Conservation (phyloP, 2,797 vertebrate genomes). For the Ceryle rudis region DNA sequence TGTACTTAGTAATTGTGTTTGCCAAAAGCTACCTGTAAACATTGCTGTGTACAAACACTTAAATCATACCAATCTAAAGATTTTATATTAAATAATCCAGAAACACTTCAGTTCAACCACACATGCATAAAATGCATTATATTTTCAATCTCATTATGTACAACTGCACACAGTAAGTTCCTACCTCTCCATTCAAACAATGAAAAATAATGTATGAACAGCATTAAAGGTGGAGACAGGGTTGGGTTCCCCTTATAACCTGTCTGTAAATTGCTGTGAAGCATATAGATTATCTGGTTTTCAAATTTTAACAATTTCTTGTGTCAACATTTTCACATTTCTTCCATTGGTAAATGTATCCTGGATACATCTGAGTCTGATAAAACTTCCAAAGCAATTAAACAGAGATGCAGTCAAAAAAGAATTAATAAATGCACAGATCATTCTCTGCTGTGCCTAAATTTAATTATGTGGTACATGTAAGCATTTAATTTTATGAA, state of each 20-base stretch:
- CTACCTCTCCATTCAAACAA: neutral
- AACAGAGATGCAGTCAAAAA: slow-evolving; percentile 38
- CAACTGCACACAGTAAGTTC: neutral
- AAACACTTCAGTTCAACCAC: neutral
- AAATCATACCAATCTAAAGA: neutral
- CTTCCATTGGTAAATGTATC: neutral
- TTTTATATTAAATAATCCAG: neutral
- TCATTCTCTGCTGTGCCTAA: slow-evolving; percentile 64
- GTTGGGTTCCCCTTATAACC: neutral
- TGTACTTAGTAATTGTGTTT: neutral
- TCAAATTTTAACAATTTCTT: neutral
- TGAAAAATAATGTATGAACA: neutral
- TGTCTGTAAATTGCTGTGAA: neutral
- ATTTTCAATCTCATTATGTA: neutral
- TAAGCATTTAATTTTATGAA: slow-evolving; percentile 78
- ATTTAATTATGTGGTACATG: slow-evolving; percentile 76
- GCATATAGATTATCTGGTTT: neutral
- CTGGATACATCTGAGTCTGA: neutral
- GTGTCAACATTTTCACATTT: neutral
- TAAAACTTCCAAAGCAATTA: slow-evolving; percentile 65
- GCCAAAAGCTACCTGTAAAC: neutral
- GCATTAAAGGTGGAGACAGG: neutral
- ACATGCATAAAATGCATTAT: neutral
- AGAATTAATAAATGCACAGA: slow-evolving; percentile 63
- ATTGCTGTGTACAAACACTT: neutral